A percentile compares a stretch with the other conserved stretches of the same genome.
Conservation (phyloP, 2,797 vertebrate species). For the Alca torda region DNA sequence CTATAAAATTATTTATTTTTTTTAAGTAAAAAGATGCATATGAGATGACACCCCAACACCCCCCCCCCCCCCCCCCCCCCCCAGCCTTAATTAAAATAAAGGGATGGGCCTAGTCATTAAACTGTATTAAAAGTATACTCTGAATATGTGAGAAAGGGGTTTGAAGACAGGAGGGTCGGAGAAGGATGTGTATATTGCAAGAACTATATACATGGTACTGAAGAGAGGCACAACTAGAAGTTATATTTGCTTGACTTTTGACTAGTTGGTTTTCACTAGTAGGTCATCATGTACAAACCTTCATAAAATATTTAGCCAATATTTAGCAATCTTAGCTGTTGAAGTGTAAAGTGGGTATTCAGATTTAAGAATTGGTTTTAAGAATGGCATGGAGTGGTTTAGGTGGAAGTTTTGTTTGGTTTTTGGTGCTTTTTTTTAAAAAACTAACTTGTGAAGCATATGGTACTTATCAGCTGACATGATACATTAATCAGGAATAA, state of each 20-base stretch:
- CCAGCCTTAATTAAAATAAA: background rate
- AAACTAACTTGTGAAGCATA: background rate
- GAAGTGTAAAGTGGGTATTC: background rate
- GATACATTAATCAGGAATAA: background rate
- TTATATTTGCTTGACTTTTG: background rate
- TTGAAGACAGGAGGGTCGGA: background rate
- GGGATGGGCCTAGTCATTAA: background rate
- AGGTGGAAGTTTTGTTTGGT: background rate
- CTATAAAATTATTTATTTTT: background rate
- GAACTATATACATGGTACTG: background rate
- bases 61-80: too few relatives aligned
- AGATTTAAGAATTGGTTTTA: background rate
- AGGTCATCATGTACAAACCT: background rate
- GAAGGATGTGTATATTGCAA: background rate
- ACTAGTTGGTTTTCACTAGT: background rate
- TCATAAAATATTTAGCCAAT: background rate
- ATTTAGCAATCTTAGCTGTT: background rate
- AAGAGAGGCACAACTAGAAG: background rate
- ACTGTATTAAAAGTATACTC: background rate
- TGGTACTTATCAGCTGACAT: background rate
- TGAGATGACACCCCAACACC: too few relatives aligned
- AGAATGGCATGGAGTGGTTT: background rate
- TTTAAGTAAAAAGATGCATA: accelerated
- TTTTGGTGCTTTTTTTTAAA: background rate
- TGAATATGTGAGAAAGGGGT: background rate